Conservation (phyloP, 92 coral and sea anemone genomes). For the Ricordea florida region DNA sequence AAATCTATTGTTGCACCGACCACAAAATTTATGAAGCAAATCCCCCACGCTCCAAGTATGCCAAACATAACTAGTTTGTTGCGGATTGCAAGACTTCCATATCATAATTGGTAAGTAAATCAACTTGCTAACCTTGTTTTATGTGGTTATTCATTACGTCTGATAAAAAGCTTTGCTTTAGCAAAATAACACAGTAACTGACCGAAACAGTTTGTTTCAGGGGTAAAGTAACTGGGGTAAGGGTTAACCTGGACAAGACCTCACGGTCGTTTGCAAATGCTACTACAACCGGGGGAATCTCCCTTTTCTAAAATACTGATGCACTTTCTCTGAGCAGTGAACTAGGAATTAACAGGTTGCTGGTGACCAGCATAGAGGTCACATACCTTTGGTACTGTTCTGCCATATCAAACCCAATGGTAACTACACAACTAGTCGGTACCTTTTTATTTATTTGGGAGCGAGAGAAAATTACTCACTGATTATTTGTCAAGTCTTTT, state of each 20-base stretch:
- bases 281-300: constrained; percentile 22
- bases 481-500: constrained; percentile 79
- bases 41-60: too few species aligned
- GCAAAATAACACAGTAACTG: too few species aligned
- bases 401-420: constrained; percentile 5
- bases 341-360: not conserved
- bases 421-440: constrained; percentile 14
- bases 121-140: too few species aligned
- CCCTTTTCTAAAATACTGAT: not conserved
- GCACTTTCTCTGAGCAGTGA: not conserved
- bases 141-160: too few species aligned
- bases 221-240: too few species aligned
- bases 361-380: not conserved
- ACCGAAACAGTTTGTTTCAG: too few species aligned
- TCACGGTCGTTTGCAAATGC: not conserved
- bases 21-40: too few species aligned
- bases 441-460: constrained; percentile 18
- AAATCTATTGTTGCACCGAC: too few species aligned
- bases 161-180: too few species aligned
- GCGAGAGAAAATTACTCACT: constrained; percentile 64
- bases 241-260: not conserved
- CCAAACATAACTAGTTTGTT: too few species aligned
- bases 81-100: too few species aligned
- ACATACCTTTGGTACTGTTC: not conserved
- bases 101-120: too few species aligned